These are phyloP conservation scores for Ceratotherium simum DNA, from an alignment of 2,113 vertebrate genomes.

Conservation along the genomic window DNA sequence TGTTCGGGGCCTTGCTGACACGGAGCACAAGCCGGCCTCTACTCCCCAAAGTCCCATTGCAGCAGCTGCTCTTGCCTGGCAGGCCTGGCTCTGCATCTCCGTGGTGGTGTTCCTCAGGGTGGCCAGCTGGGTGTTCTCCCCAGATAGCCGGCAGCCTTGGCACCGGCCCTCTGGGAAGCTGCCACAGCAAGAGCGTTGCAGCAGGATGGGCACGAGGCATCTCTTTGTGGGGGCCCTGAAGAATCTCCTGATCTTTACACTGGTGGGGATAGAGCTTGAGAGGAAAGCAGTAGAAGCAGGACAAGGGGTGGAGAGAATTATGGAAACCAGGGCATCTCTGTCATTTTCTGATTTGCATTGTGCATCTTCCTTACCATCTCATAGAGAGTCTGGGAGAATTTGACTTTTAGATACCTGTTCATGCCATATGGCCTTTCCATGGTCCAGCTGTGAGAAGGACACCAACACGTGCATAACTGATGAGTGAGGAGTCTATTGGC, in stretches of 20 bases:
- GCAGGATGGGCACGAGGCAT: background rate
- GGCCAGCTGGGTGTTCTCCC: conserved; percentile 70
- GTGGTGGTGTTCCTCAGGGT: background rate
- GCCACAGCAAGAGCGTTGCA: background rate
- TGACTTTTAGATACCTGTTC: conserved; percentile 67
- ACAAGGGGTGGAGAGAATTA: background rate
- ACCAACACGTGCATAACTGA: background rate
- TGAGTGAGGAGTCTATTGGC: conserved; percentile 56
- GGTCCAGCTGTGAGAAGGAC: conserved; percentile 14
- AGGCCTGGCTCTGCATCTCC: conserved; percentile 17
- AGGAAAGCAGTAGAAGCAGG: background rate
- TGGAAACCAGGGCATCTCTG: background rate
- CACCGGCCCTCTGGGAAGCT: conserved; percentile 42
- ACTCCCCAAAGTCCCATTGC: conserved; percentile 59
- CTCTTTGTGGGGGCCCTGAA: background rate
- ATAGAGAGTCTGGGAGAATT: background rate
- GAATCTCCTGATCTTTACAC: background rate
- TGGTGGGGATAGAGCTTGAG: background rate
- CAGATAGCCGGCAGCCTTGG: conserved; percentile 50
- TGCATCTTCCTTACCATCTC: conserved; percentile 28
- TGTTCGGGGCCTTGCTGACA: conserved; percentile 8
- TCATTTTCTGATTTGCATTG: background rate
- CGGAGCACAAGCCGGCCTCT: background rate
- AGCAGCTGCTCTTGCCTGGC: conserved; percentile 73
- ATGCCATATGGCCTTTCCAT: background rate